Evolutionary conservation across 92 coral and sea anemone species (phyloP).

Genomic region (Chrysogorgia sp.): DNA sequence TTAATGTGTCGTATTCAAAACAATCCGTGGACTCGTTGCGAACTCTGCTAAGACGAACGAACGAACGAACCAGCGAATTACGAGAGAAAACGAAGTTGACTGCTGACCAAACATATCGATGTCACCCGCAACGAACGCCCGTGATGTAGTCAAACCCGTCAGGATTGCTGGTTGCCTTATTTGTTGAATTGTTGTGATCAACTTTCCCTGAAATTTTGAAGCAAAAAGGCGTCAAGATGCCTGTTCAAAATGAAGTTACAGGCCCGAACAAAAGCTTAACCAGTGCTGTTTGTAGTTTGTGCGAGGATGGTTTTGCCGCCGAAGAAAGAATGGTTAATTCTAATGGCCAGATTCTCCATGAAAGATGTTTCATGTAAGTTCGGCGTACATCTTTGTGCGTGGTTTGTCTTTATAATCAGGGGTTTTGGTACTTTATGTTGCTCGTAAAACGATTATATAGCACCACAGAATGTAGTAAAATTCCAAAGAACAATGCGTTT

Average conservation of each 20-base stretch:
- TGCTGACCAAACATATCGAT: no score
- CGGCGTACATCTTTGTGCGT: not conserved
- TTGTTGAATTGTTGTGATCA: no score
- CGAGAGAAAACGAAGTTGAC: no score
- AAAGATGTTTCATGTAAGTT: slow-evolving; percentile 98
- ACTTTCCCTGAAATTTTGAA: no score
- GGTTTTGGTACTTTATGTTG: not conserved
- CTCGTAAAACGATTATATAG: not conserved
- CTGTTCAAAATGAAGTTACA: slow-evolving; percentile 65
- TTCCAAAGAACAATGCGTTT: not conserved
- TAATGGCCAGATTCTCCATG: slow-evolving; percentile 98
- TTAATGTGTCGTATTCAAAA: no score
- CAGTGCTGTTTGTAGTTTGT: slow-evolving; percentile 91
- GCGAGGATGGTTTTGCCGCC: slow-evolving; percentile 93
- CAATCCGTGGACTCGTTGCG: no score
- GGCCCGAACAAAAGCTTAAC: slow-evolving; percentile 79
- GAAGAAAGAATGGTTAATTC: slow-evolving; percentile 99
- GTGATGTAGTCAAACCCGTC: no score
- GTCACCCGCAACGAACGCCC: no score
- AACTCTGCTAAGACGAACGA: no score
- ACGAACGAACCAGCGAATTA: no score
- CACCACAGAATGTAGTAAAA: not conserved
- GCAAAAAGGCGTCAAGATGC: slow-evolving; percentile 50
- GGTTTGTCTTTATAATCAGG: not conserved
- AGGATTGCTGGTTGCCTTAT: no score